Base-by-base conservation (phyloP, 2,797 vertebrate genomes). In the Spinibarbus caldwelli region DNA sequence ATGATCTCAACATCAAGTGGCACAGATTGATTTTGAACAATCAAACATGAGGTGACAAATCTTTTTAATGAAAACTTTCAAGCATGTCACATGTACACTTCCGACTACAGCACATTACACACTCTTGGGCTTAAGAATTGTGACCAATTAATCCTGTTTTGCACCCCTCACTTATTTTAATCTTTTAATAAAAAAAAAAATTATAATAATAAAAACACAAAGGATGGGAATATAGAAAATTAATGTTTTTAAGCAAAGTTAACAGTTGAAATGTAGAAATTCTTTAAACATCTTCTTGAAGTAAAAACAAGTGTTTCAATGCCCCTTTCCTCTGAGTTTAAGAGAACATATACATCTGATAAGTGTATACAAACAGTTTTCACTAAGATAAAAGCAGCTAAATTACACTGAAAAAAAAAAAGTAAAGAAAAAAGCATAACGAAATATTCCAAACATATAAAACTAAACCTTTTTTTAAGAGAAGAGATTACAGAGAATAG, bases 401-500 rank as follows among this genome's bases (percentile, higher is more conserved):
- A 85, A 54, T 82, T 87, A 73, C 23, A 81, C 17, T 57, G 34
- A 29, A 71, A 90, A 88, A 62, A 36, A n/a, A 36, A 88, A 59
- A 64, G 31, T 19, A 68, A 76, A 38, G 31, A 87, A 71, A 82
- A 80, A 54, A 57, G 26, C 43, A 43, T 26, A 49, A 86, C 84
- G 49, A 73, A 80, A 86, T 67, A 45, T 57, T 41, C 1, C 43
- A 29, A 19, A 41, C 5, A n/a, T n/a, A 12, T 71, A 83, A 81
- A 49, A 80, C 41, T 89, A 80, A 91, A 66, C 77, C 8, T 11
- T 11, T 62, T 59, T 84, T 93, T 21, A 10, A n/a, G n/a, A n/a
- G n/a, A 21, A 19, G 29, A 80, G 78, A 67, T 77, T 34, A 77
- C 49, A 57, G 49, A 77, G 47, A 38, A 12, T 36, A 52, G 49